Conservation (phyloP, 2,888 invertebrate species). For the Tipula confusa region DNA sequence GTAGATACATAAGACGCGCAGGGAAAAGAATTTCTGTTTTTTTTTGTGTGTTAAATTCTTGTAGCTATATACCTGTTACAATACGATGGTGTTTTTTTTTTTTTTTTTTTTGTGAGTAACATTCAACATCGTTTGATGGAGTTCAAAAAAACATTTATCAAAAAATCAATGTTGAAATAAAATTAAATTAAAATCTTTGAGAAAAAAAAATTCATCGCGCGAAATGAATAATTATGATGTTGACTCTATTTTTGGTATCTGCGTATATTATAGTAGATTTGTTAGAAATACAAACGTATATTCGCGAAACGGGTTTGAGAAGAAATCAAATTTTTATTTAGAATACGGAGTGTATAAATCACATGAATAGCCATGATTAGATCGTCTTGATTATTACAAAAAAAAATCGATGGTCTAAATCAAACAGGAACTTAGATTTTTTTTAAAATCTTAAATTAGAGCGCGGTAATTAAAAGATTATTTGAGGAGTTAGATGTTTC, state of each 20-base stretch:
- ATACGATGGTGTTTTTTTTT: background rate
- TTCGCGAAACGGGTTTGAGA: background rate
- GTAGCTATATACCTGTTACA: background rate
- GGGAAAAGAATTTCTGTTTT: constrained; percentile 4
- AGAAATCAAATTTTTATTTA: no score
- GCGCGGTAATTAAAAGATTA: no score
- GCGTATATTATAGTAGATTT: background rate
- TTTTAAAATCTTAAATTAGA: no score
- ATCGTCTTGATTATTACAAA: no score
- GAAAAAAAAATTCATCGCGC: background rate
- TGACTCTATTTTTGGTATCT: background rate
- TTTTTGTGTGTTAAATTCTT: background rate
- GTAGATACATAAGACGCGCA: background rate
- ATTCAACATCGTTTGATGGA: background rate
- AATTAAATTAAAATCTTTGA: background rate
- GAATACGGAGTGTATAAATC: no score
- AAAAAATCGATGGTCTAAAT: no score
- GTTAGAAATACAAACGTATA: background rate
- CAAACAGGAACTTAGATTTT: no score
- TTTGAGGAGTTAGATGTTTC: no score
- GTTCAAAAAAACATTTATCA: constrained; percentile 15
- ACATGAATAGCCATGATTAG: no score
- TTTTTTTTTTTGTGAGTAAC: background rate
- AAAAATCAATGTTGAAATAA: background rate
- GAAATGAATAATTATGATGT: background rate